Percentiles rank a stretch among this genome's conserved stretches.
Evolutionary conservation across 2,113 vertebrate genomes (phyloP).

Genomic region (Phocoena phocoena): DNA sequence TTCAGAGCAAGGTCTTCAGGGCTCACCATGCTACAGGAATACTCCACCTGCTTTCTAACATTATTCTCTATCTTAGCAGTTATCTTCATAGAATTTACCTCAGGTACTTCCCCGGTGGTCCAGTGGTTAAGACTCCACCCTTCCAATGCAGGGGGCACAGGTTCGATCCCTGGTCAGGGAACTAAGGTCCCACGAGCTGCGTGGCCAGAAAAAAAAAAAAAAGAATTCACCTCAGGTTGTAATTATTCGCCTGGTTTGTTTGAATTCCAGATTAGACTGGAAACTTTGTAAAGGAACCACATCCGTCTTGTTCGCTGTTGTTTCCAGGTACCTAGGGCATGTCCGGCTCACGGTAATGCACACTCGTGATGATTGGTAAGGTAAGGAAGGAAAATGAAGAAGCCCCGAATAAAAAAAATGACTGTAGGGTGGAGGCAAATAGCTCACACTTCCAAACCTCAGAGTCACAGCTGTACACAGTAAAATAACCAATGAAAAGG

Average conservation of each 20-base stretch:
- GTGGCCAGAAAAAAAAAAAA: too few species aligned
- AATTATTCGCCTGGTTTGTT: neutral
- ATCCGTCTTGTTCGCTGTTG: neutral
- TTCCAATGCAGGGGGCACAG: neutral
- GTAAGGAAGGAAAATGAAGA: neutral
- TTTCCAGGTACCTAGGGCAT: neutral
- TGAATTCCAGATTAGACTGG: neutral
- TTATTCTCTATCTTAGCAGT: neutral
- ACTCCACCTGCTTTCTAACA: neutral
- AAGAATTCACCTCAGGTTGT: neutral
- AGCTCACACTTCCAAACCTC: neutral
- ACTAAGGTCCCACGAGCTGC: neutral
- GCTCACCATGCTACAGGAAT: neutral
- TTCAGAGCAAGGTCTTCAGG: neutral
- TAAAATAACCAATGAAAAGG: neutral
- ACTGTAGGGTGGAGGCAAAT: neutral
- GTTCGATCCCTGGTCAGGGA: neutral
- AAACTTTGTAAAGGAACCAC: neutral
- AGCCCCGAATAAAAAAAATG: neutral
- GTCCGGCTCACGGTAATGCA: neutral
- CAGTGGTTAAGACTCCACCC: neutral
- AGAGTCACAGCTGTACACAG: neutral
- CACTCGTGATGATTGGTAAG: neutral
- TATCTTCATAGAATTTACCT: neutral
- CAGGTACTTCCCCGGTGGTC: neutral